Evolutionary conservation across 2,113 vertebrate genomes (phyloP), one percentile per base, ranked within the genome.

Genomic region (Cyanocitta stelleri): DNA sequence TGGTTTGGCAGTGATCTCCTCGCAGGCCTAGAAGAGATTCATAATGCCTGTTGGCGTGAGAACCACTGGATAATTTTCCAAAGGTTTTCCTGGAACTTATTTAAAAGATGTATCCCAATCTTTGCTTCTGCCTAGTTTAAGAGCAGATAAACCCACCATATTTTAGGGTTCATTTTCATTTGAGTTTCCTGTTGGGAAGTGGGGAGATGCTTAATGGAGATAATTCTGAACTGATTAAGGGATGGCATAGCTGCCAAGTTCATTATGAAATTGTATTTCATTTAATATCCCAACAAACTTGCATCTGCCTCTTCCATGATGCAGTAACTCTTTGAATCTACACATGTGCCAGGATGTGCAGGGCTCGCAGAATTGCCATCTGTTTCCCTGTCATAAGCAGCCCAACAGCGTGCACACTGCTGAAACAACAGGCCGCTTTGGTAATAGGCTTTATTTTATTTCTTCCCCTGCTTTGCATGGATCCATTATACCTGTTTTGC

Each of bases 231-330:
- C 73, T 91, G 88, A 97, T 89, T 89, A 93, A 55, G 29, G 58
- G 51, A 73, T 58, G 55, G 64, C 66, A 75, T 35, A 44, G 80
- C 86, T 94, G 92, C 87, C 4, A 66, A 90, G 46, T 89, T 94
- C 91, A 96, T 88, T 87, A 92, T 61, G 54, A 95, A 95, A 92
- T 12, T 92, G 56, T 72, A 86, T 94, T 97, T 97, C 94, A 88
- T 85, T 97, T 97, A 97, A 94, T 96, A 96, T 89, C 67, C 83
- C 95, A 97, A 91, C 87, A 95, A 95, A 95, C 91, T 95, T 97
- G 94, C 91, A 97, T 95, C 95, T 98, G 96, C 93, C 96, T 96
- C 93, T 97, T 93, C 78, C 90, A 93, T 48, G 94, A 96, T 91
- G 96, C 87, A 93, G 88, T 96, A 95, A 96, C 85, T 97, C 97